These are phyloP conservation scores for Archivesica marissinica DNA, from an alignment of 1,140 invertebrate species.

Conservation along the genomic window DNA sequence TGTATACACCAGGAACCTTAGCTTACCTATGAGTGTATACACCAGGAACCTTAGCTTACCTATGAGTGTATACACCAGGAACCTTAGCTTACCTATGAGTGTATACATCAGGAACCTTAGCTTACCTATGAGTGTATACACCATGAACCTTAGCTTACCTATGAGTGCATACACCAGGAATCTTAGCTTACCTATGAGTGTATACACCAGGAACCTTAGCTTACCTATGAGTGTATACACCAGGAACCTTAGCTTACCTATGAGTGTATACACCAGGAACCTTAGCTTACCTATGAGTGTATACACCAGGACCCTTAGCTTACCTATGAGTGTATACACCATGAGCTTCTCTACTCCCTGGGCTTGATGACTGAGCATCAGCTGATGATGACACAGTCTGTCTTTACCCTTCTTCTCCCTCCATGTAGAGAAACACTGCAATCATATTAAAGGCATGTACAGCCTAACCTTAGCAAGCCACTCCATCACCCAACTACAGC, in stretches of 20 bases:
- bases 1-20: no score
- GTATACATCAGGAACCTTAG: background rate
- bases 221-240: background rate
- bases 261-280: background rate
- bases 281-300: background rate
- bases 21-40: no score
- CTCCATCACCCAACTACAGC: no score
- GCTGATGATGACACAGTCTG: background rate
- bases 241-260: background rate
- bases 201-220: background rate
- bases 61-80: no score
- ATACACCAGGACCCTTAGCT: background rate
- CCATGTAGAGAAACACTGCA: slow-evolving; percentile 43
- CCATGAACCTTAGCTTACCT: background rate
- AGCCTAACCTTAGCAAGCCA: no score
- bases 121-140: background rate
- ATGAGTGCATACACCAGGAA: background rate
- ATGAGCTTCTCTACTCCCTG: background rate
- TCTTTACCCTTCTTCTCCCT: background rate
- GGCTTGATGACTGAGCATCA: background rate
- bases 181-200: background rate
- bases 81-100: background rate
- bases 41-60: no score
- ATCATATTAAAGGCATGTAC: background rate
- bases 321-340: background rate